Evolutionary conservation across 1,140 invertebrate genomes (phyloP).

Genomic region (Thalassaphorura encarpata): DNA sequence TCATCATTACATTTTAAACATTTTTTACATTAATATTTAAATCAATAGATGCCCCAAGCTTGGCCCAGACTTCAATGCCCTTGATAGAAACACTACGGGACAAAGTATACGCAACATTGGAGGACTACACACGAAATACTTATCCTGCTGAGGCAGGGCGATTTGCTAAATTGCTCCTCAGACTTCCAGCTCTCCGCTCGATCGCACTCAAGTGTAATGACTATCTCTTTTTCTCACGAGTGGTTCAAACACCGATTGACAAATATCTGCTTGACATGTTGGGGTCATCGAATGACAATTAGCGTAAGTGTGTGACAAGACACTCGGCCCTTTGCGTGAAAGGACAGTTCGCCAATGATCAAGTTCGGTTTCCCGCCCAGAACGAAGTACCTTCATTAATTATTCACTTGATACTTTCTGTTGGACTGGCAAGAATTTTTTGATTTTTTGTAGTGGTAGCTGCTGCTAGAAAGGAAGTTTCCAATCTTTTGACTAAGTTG

Average conservation of each 20-base stretch:
- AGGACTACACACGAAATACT: constrained; percentile 80
- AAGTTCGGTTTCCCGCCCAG: no score
- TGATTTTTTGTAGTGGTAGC: no score
- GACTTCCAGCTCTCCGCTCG: constrained; percentile 84
- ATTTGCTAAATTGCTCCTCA: constrained; percentile 85
- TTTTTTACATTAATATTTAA: background rate
- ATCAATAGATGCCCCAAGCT: constrained; percentile 66
- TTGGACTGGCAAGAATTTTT: no score
- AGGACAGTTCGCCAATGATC: no score
- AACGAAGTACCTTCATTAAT: no score
- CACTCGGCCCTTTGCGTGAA: no score
- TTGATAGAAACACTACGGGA: constrained; percentile 82
- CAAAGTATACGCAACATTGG: constrained; percentile 86
- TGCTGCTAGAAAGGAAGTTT: no score
- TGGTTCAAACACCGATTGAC: constrained; percentile 65
- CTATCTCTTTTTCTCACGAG: constrained; percentile 88
- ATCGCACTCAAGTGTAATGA: constrained; percentile 93
- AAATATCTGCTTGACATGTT: constrained; percentile 61
- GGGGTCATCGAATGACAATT: constrained; percentile 46
- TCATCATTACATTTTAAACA: constrained; percentile 6
- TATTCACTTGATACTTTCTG: no score
- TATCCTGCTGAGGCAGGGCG: constrained; percentile 84
- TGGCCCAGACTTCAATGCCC: constrained; percentile 54
- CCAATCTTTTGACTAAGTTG: no score
- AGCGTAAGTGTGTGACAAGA: no score